These are phyloP conservation scores for Bufo bufo DNA, from an alignment of 2,113 vertebrate genomes.

Conservation along the genomic window DNA sequence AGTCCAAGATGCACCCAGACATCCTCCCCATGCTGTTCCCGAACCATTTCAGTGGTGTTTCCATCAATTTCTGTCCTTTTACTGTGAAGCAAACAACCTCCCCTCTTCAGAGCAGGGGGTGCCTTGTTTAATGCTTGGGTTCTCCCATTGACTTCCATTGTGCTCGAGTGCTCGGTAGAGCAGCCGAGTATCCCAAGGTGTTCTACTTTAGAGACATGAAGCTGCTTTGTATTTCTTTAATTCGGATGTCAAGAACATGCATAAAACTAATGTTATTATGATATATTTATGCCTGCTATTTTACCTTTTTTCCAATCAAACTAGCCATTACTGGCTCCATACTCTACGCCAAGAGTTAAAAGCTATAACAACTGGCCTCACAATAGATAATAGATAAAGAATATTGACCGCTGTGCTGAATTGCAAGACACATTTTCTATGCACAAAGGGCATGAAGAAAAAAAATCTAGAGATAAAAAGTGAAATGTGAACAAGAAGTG, in stretches of 20 bases:
- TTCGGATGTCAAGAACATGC: background rate
- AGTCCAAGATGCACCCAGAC: too few relatives aligned
- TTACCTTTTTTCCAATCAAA: constrained; percentile 15
- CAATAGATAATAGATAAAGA: constrained; percentile 61
- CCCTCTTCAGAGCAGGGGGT: too few relatives aligned
- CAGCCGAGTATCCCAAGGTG: too few relatives aligned
- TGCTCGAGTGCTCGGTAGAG: too few relatives aligned
- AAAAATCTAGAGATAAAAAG: constrained; percentile 29
- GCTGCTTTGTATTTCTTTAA: constrained; percentile 7
- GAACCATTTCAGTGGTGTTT: too few relatives aligned
- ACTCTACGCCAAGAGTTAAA: constrained; percentile 60
- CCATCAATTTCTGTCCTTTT: too few relatives aligned
- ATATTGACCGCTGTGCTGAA: constrained; percentile 62
- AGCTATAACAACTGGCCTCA: constrained; percentile 59
- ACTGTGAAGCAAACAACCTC: too few relatives aligned
- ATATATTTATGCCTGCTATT: background rate
- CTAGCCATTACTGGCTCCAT: constrained; percentile 60
- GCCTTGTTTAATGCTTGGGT: too few relatives aligned
- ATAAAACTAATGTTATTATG: background rate
- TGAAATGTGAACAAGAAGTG: constrained; percentile 31
- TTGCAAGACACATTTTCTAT: constrained; percentile 63
- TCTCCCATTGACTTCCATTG: too few relatives aligned
- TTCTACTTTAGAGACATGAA: background rate
- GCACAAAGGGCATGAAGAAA: constrained; percentile 54
- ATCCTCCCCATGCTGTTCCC: too few relatives aligned